Evolutionary conservation across 1,140 invertebrate genomes (phyloP), one percentile per base, ranked within the genome.

Genomic region (Prorops nasuta): DNA sequence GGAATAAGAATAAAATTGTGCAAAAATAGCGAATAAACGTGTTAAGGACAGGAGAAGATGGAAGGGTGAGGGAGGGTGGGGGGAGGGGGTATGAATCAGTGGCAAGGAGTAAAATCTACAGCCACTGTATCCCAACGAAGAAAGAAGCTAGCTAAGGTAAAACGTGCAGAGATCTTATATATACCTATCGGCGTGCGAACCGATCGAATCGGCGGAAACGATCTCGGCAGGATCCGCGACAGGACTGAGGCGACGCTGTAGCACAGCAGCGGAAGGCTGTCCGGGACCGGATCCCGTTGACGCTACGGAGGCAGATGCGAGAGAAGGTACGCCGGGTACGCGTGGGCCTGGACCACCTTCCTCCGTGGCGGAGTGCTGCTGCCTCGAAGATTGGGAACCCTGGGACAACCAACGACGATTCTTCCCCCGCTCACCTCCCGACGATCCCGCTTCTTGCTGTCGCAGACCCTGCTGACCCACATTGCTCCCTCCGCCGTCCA

Each of bases 171-270:
- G n/a, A n/a, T n/a, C n/a, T n/a, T n/a, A n/a, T n/a, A n/a, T 10
- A 10, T 69, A 71, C 68, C 68, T 69, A 57, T 67, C 66, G 44
- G 56, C 54, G 18, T 66, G 65, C 46, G 60, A 44, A 32, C 45
- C 47, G 22, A 49, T 22, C 35, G 65, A 49, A 57, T 67, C 69
- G 42, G 58, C 48, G n/a, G n/a, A n/a, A n/a, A n/a, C n/a, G 51
- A 69, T 62, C 54, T 72, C 71, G 31, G 57, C 60, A 38, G 67
- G 56, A 60, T 75, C 69, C 48, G 66, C 52, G 45, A 67, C 69
- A 19, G 71, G 67, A 74, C 70, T 72, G 64, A 72, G 56, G 50
- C 70, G 66, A 21, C 71, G 71, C 42, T 70, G 63, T 46, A 69
- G 62, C 49, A 71, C 55, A 45, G 62, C 63, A 44, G 57, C 55